Base-by-base conservation (phyloP, 2,888 invertebrate genomes). In the Agriopis aurantiaria region DNA sequence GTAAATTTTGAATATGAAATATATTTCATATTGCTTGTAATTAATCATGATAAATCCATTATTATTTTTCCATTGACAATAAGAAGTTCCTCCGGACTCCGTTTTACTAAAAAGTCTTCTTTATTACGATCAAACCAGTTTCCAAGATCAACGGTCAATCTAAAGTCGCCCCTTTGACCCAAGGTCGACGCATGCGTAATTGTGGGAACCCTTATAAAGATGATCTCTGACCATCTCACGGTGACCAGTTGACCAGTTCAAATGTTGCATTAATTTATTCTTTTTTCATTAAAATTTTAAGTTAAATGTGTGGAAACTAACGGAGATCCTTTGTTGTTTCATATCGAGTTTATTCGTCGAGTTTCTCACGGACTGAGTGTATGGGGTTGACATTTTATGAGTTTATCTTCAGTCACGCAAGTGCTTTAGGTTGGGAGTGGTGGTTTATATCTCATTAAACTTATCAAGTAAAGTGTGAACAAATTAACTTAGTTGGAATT, bases 101-200 rank as follows among this genome's bases (percentile, higher is more conserved):
- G 23, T n/a, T n/a, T 46, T 10, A 9, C 10, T 17, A n/a, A 12
- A 41, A 51, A 45, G 40, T 60, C 53, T 53, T 46, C n/a, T 55
- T 57, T 45, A 23, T 41, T 63, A 45, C 48, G 10, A 51, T 48
- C 68, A 69, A 82, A 81, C 82, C 76, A 76, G 80, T 83, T 81
- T 79, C 73, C 72, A 82, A 87, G 92, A 88, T 91, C 91, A 92
- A 92, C 91, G 92, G 92, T 92, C 92, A 91, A 85, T 82, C 78
- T 79, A 80, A 75, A 82, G 79, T 65, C 71, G 76, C 72, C 71
- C 67, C 70, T 52, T 75, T 78, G 83, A 79, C 82, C 83, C 84
- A 88, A 91, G 91, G 91, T 87, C 89, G 77, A 45, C 84, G 87
- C 87, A 87, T 85, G 83, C 84, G 79, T 85, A 76, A 87, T 86